Evolutionary conservation across 2,113 vertebrate species (phyloP).

Genomic region (Podilymbus podiceps): DNA sequence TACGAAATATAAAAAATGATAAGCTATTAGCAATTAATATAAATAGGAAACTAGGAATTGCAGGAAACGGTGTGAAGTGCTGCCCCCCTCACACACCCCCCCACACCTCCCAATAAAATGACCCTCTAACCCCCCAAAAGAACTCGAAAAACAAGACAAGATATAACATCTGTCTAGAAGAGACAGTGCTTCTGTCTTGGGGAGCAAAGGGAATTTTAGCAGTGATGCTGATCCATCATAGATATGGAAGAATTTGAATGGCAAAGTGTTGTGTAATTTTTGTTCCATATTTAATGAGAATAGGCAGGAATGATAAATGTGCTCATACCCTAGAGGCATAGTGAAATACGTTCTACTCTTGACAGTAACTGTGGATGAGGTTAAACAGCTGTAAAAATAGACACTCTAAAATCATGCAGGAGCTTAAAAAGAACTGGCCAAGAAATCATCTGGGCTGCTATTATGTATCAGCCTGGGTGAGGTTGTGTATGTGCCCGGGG

Average conservation of each 20-base stretch:
- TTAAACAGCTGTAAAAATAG: slow-evolving; percentile 49
- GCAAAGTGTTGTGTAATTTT: slow-evolving; percentile 50
- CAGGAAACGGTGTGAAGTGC: background rate
- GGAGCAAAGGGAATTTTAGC: background rate
- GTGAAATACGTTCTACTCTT: background rate
- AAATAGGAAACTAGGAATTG: background rate
- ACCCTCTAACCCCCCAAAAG: accelerated
- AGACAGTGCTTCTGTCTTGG: background rate
- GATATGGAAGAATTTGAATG: slow-evolving; percentile 12
- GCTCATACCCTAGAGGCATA: slow-evolving; percentile 3
- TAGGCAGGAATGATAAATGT: slow-evolving; percentile 26
- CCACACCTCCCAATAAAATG: background rate
- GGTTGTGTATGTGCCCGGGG: background rate
- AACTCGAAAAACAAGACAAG: background rate
- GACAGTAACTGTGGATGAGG: background rate
- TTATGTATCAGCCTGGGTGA: background rate
- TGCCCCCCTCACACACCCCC: no score
- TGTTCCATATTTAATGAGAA: slow-evolving; percentile 54
- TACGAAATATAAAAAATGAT: background rate
- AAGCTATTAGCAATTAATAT: background rate
- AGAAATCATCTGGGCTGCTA: background rate
- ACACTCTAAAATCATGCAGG: background rate
- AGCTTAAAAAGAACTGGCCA: background rate
- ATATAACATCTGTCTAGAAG: background rate
- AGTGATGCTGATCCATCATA: slow-evolving; percentile 1